Base-by-base conservation (phyloP, 2,113 vertebrate species). In the Vulpes vulpes region DNA sequence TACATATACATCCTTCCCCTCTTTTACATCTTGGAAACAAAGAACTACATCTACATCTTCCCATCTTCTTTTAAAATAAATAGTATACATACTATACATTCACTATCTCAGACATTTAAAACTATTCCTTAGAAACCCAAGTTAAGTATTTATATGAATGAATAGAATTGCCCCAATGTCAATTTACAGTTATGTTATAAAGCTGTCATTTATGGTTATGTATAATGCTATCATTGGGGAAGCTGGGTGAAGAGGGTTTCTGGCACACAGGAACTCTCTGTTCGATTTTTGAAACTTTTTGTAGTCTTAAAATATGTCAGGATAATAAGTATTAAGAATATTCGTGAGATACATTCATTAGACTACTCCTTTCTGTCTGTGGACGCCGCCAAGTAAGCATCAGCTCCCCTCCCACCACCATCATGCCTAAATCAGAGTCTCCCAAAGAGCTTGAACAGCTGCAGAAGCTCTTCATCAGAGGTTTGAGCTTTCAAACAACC, bases 221-320 rank as follows among this genome's bases (percentile, higher is more conserved):
- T 80, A 55, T 73, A 65, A 51, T 23, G 3, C 1, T 90, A 15
- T 62, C 51, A 38, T 7, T 69, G 11, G 32, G 19, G 30, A 25
- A 79, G 27, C 49, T 20, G 7, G 25, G n/a, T 30, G 35, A 89
- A 94, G 60, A 32, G 62, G 69, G 15, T 62, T 73, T 19, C 65
- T 81, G 27, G 60, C 27, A 65, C 16, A 23, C 15, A 90, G 15
- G n/a, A 88, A 71, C 14, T 32, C 38, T 60, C 83, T 80, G 25
- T 73, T 32, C 38, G 85, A 35, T 49, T 93, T 85, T 67, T 74
- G 76, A 53, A 91, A 23, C 11, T 62, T 90, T 67, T 81, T 51
- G 15, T 85, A 87, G 25, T 92, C 93, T 78, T 92, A 71, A 96
- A 83, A 27, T 73, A 64, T 51, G 22, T 76, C 38, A 91, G 73